phyloP scores from a whole-genome alignment of 2,888 invertebrate species.

The Cataglyphis albicans region DNA sequence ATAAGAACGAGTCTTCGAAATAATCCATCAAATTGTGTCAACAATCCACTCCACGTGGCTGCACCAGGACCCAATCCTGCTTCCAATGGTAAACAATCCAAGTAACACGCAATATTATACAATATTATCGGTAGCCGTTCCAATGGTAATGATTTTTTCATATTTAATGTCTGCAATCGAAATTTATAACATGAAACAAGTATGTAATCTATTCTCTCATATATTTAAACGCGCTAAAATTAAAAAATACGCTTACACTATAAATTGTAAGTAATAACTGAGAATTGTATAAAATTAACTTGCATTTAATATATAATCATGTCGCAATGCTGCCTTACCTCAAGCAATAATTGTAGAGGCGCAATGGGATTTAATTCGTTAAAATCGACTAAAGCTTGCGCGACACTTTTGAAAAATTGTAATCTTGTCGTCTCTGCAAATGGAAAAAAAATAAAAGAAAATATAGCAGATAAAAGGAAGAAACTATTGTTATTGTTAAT shows the following conservation, averaged over 20 bases:
- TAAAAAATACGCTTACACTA: not conserved
- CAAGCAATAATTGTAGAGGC: constrained; percentile 95
- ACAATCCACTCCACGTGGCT: constrained; percentile 92
- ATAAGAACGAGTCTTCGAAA: constrained; percentile 92
- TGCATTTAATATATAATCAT: not conserved
- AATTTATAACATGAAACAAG: not conserved
- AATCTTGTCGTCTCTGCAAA: constrained; percentile 90
- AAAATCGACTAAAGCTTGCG: constrained; percentile 97
- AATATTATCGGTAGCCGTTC: constrained; percentile 92
- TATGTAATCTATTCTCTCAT: not conserved
- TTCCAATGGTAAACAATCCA: constrained; percentile 96
- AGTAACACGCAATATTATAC: constrained; percentile 96
- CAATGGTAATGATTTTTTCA: constrained; percentile 91
- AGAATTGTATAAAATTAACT: not conserved
- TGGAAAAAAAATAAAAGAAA: not conserved
- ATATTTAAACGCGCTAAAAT: not conserved
- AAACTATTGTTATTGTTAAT: not conserved
- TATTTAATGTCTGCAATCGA: constrained; percentile 89
- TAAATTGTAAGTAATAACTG: not conserved
- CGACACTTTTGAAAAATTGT: constrained; percentile 97
- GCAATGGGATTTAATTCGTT: constrained; percentile 97
- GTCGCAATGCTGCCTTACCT: constrained; percentile 87
- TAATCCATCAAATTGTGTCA: constrained; percentile 95
- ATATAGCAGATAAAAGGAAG: not conserved
- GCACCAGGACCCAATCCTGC: constrained; percentile 90